Evolutionary conservation across 2,113 vertebrate genomes (phyloP), one percentile per base, ranked within the genome.

Genomic region (Scolopax mira): DNA sequence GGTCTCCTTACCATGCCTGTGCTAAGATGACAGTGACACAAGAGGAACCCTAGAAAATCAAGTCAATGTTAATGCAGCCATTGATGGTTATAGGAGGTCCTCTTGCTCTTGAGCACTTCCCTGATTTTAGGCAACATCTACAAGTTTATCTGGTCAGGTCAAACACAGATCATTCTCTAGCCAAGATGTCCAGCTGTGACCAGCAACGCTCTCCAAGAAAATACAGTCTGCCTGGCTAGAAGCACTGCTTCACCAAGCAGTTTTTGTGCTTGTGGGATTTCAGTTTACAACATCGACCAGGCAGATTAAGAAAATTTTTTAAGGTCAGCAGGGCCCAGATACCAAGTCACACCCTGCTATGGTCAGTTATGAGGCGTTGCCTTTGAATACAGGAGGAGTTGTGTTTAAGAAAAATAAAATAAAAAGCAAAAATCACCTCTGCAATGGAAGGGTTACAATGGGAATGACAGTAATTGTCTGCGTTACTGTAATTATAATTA

Each of bases 331-430:
- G 85, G 67, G 64, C 82, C 55, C 91, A 84, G 88, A 93, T 95
- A 93, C 74, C 71, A 66, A 83, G 72, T 88, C 85, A 91, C 94
- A 71, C 92, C 94, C 90, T 89, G 77, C 86, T 84, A 37, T 22
- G 48, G 67, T 94, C 83, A 78, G 75, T 81, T 91, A 55, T 0
- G 0, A 91, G 79, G 66, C 17, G 3, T 89, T 67, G 89, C 28
- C 69, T 91, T 94, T 84, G 88, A 89, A 61, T 13, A 5, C 54
- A 70, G 69, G 13, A 8, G 71, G 78, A 71, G 54, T 5, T 72
- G 13, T 52, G 48, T 51, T 86, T 48, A 60, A 87, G 28, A 31
- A 85, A 86, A 93, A 85, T 79, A 58, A 70, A 89, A 57, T 31
- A 44, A 89, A 85, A 83, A 14, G 4, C 61, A 67, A 42, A 92